phyloP scores from a whole-genome alignment of 1,140 invertebrate species.

The Brachionus manjavacas region DNA sequence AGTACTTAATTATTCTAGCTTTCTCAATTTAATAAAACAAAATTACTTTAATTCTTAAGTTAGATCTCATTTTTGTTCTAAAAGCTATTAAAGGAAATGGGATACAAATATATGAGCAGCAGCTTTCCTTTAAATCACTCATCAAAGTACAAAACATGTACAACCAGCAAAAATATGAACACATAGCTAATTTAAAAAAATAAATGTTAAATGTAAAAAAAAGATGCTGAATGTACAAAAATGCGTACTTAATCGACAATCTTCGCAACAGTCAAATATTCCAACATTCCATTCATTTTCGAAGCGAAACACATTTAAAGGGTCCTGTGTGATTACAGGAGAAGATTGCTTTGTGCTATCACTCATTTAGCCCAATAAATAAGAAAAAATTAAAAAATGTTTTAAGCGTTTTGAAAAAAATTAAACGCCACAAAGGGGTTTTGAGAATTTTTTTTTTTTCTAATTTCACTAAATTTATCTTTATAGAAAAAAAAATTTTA shows the following conservation, averaged over 20 bases:
- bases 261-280: slow-evolving; percentile 16
- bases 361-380: neutral
- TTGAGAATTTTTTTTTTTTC: too few relatives aligned
- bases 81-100: slow-evolving; percentile 29
- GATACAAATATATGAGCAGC: slow-evolving; percentile 27
- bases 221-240: neutral
- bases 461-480: too few relatives aligned
- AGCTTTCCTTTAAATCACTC: slow-evolving; percentile 38
- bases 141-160: slow-evolving; percentile 34
- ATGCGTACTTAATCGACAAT: slow-evolving; percentile 11
- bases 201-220: neutral
- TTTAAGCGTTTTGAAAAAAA: neutral
- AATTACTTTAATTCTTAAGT: slow-evolving; percentile 37
- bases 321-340: slow-evolving; percentile 6
- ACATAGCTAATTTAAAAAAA: neutral
- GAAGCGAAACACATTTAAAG: slow-evolving; percentile 28
- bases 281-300: slow-evolving; percentile 42
- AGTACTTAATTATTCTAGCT: neutral
- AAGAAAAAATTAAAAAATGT: neutral
- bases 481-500: too few relatives aligned
- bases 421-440: neutral
- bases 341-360: neutral
- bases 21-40: neutral
- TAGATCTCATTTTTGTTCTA: slow-evolving; percentile 39
- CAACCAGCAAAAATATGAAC: slow-evolving; percentile 19